Percentiles rank a stretch among this genome's conserved stretches.
phyloP scores from a whole-genome alignment of 2,113 vertebrate genomes.

The Lichenostomus cassidix region DNA sequence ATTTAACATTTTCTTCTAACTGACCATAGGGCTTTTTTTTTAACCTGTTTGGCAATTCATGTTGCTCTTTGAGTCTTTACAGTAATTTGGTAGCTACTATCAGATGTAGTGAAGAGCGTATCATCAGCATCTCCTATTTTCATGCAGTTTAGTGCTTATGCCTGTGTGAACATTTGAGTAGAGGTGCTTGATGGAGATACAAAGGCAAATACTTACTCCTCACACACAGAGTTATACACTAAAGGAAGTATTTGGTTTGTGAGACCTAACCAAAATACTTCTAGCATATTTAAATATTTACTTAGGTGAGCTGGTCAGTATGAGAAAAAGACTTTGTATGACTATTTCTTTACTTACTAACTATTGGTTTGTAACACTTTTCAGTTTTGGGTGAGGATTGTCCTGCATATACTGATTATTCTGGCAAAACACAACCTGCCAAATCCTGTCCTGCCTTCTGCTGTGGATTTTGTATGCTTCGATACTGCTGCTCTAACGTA shows the following conservation, averaged over 20 bases:
- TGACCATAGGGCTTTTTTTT: not conserved
- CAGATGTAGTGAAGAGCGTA: not conserved
- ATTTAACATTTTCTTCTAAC: not conserved
- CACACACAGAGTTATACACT: not conserved
- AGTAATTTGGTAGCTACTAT: not conserved
- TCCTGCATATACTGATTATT: not conserved
- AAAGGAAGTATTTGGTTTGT: not conserved
- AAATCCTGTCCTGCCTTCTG: slow-evolving; percentile 54
- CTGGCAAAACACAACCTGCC: not conserved
- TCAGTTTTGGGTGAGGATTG: slow-evolving; percentile 40
- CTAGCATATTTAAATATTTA: not conserved
- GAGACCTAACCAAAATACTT: not conserved
- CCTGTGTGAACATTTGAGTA: not conserved
- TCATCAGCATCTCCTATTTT: not conserved
- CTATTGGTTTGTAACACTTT: not conserved
- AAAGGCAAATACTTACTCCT: too few species aligned
- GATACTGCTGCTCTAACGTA: slow-evolving; percentile 43
- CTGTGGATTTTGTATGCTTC: slow-evolving; percentile 1
- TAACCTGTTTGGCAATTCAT: not conserved
- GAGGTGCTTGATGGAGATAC: not conserved
- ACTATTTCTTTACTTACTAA: not conserved
- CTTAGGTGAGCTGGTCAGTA: not conserved
- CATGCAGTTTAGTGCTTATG: not conserved
- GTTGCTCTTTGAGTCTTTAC: not conserved
- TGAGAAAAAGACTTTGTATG: not conserved